Percentiles rank a stretch among this genome's conserved stretches.
phyloP scores from a whole-genome alignment of 2,797 vertebrate species.

The Chromis chromis region DNA sequence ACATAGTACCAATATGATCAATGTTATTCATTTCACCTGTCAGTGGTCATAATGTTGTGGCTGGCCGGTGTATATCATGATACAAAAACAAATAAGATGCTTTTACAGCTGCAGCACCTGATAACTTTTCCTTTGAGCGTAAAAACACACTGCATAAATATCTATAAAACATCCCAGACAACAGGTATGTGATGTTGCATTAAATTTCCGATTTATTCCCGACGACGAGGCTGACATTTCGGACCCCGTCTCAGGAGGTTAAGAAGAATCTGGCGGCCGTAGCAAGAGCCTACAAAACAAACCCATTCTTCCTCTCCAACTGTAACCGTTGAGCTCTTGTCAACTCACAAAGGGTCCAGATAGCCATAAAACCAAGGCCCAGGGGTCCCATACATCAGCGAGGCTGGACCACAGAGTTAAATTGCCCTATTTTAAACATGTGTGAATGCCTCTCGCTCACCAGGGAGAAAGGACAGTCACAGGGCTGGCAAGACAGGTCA shows the following conservation, averaged over 20 bases:
- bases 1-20: too few relatives aligned
- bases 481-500: conserved; percentile 49
- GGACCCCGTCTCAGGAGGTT: conserved; percentile 48
- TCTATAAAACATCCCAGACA: conserved; percentile 45
- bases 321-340: conserved; percentile 68
- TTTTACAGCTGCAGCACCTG: neutral
- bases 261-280: conserved; percentile 44
- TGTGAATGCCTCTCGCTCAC: conserved; percentile 71
- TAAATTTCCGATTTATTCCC: conserved; percentile 54
- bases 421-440: conserved; percentile 74
- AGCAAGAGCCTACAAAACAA: conserved; percentile 62
- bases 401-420: conserved; percentile 56
- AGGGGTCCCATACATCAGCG: conserved; percentile 65
- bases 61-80: too few relatives aligned
- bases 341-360: conserved; percentile 70
- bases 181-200: conserved; percentile 33
- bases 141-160: conserved; percentile 10
- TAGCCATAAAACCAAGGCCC: conserved; percentile 71
- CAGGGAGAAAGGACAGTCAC: conserved; percentile 70
- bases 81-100: neutral
- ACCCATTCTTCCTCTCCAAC: conserved; percentile 58
- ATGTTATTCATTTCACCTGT: too few relatives aligned
- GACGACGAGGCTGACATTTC: conserved; percentile 76
- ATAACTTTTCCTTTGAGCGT: neutral
- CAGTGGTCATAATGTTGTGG: too few relatives aligned